phyloP scores from a whole-genome alignment of 2,797 vertebrate species.

The Diplodus puntazzo region DNA sequence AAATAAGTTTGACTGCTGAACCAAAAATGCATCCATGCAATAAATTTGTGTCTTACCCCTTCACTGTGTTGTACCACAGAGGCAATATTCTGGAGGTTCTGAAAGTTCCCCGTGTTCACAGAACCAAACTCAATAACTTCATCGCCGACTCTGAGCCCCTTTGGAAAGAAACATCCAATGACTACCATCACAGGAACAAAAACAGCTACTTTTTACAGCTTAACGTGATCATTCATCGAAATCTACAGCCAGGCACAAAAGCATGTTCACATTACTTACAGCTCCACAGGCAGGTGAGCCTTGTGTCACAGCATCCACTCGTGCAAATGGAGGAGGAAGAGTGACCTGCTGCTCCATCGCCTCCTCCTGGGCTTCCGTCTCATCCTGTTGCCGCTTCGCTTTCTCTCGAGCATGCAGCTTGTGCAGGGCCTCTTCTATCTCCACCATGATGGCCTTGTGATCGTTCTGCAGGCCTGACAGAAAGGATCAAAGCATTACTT shows the following conservation, averaged over 20 bases:
- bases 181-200: not conserved
- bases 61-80: slow-evolving; percentile 95
- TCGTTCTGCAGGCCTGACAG: slow-evolving; percentile 95
- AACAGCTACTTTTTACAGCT: not conserved
- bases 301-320: slow-evolving; percentile 87
- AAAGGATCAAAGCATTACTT: not conserved
- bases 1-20: not conserved
- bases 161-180: slow-evolving; percentile 32
- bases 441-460: slow-evolving; percentile 93
- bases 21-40: not conserved
- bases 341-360: slow-evolving; percentile 73
- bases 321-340: slow-evolving; percentile 87
- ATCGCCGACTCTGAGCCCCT: slow-evolving; percentile 94
- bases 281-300: slow-evolving; percentile 92
- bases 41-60: slow-evolving; percentile 86
- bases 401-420: slow-evolving; percentile 92
- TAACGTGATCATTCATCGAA: not conserved
- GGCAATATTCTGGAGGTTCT: slow-evolving; percentile 92
- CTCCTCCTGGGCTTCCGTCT: slow-evolving; percentile 82
- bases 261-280: slow-evolving; percentile 79
- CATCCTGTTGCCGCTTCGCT: slow-evolving; percentile 87
- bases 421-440: slow-evolving; percentile 95
- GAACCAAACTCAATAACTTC: slow-evolving; percentile 95
- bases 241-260: not conserved
- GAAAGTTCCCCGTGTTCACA: slow-evolving; percentile 92